Evolutionary conservation across 2,797 vertebrate species (phyloP).

Genomic region (Enteromius argenteus): DNA sequence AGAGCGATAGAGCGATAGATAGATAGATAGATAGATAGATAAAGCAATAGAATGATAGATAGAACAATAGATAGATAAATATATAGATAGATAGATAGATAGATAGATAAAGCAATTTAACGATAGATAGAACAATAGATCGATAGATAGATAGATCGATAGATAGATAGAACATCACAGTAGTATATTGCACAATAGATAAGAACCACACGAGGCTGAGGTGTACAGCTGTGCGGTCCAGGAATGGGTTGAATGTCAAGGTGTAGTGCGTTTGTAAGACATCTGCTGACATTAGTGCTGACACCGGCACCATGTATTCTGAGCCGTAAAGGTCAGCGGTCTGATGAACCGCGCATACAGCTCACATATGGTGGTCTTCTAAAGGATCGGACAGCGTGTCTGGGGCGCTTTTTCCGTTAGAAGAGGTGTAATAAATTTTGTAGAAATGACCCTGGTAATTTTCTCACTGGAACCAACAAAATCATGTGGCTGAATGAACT

Average conservation of each 20-base stretch:
- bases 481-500: constrained; percentile 21
- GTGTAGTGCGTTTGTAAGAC: constrained; percentile 34
- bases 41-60: too few species aligned
- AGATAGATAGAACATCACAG: not conserved
- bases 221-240: not conserved
- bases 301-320: not conserved
- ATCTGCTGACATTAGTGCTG: constrained; percentile 45
- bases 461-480: constrained; percentile 17
- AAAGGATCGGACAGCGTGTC: not conserved
- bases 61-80: not conserved
- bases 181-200: not conserved
- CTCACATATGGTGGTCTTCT: constrained; percentile 8
- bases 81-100: not conserved
- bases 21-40: not conserved
- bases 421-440: not conserved
- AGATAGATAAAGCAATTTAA: too few species aligned
- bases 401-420: not conserved
- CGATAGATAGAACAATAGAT: not conserved
- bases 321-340: constrained; percentile 30
- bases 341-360: constrained; percentile 12
- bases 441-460: not conserved
- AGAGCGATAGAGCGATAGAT: not conserved
- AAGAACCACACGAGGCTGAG: not conserved
- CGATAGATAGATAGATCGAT: not conserved
- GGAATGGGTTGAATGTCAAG: constrained; percentile 23